phyloP scores from a whole-genome alignment of 2,113 vertebrate species.

The Symphodus melops region DNA sequence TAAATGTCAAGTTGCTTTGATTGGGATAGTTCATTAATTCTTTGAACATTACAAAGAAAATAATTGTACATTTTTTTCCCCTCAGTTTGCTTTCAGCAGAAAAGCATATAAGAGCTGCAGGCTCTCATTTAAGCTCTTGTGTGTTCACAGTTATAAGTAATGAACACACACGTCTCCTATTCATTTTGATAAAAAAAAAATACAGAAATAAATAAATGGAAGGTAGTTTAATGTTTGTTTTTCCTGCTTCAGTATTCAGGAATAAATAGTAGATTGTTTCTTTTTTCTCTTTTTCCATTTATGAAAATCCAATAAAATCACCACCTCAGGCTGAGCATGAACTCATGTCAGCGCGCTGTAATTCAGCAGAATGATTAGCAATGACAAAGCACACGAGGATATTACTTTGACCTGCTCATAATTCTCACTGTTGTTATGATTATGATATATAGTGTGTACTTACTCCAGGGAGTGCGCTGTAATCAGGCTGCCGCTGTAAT shows the following conservation, averaged over 20 bases:
- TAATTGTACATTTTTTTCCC: conserved; percentile 52
- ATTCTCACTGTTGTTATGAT: conserved; percentile 92
- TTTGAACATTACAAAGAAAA: conserved; percentile 51
- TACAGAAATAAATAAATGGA: not conserved
- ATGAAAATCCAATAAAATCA: conserved; percentile 68
- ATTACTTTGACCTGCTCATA: conserved; percentile 90
- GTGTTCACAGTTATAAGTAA: conserved; percentile 86
- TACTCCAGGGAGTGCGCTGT: conserved; percentile 88
- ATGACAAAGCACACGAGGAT: conserved; percentile 76
- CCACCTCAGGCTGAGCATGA: conserved; percentile 36
- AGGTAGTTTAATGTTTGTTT: conserved; percentile 21
- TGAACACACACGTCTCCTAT: conserved; percentile 63
- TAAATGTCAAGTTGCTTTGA: conserved; percentile 81
- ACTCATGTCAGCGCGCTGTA: conserved; percentile 44
- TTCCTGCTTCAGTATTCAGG: conserved; percentile 2
- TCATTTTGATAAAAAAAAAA: conserved; percentile 1
- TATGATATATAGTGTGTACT: conserved; percentile 89
- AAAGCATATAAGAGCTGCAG: conserved; percentile 84
- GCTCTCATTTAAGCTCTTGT: conserved; percentile 85
- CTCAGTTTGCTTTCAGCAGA: conserved; percentile 80
- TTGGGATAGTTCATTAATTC: conserved; percentile 74
- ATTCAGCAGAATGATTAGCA: conserved; percentile 68
- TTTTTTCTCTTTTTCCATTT: conserved; percentile 43
- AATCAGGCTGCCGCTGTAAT: conserved; percentile 86
- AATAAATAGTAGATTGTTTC: conserved; percentile 38